These are phyloP conservation scores for Halichondria panicea DNA, from an alignment of 37 sponge, comb jelly and placozoan species.

Conservation along the genomic window DNA sequence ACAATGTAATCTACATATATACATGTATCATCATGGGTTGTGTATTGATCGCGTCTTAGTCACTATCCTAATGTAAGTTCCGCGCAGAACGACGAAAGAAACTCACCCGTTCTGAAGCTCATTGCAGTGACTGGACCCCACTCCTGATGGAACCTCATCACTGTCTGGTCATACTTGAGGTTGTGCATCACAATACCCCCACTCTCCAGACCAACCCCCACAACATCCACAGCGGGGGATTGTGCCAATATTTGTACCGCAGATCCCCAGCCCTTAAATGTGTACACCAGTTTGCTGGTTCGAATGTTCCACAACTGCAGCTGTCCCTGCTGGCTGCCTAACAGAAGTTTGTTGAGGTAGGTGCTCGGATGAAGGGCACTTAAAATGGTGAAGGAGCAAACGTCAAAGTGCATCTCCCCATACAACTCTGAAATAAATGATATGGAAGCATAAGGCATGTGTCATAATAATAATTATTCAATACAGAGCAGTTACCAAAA, in stretches of 20 bases:
- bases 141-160: conserved; percentile 95
- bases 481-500: not conserved
- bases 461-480: not conserved
- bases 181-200: conserved; percentile 87
- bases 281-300: conserved; percentile 71
- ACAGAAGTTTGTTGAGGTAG: conserved; percentile 94
- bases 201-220: conserved; percentile 85
- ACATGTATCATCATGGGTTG: no score
- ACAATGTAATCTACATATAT: no score
- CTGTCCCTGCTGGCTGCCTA: conserved; percentile 82
- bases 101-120: conserved; percentile 87
- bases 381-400: conserved; percentile 52
- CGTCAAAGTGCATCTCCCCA: conserved; percentile 80
- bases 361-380: conserved; percentile 87
- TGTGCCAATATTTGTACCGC: conserved; percentile 68
- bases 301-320: conserved; percentile 96
- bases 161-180: conserved; percentile 75
- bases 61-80: no score
- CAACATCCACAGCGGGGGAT: conserved; percentile 87
- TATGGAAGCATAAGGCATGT: not conserved
- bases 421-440: conserved; percentile 66
- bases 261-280: conserved; percentile 84
- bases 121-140: conserved; percentile 91
- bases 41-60: no score
- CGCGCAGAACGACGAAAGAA: no score